Percentiles rank a stretch among this genome's conserved stretches.
These are phyloP conservation scores for Tragelaphus strepsiceros DNA, from an alignment of 2,113 vertebrate genomes.

Conservation along the genomic window DNA sequence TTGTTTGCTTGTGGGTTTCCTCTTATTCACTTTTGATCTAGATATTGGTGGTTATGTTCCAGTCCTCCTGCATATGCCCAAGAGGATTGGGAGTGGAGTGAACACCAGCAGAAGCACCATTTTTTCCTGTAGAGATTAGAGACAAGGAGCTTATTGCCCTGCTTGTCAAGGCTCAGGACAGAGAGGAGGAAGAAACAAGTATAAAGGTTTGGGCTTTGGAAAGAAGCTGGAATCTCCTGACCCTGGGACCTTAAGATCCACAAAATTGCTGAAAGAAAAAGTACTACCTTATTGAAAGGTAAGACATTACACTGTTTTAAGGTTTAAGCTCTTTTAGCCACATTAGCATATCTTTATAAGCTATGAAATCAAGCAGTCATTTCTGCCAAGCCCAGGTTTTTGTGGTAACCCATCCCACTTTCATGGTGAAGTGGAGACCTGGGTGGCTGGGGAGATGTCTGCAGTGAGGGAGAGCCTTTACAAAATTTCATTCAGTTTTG, in stretches of 20 bases:
- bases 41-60: slow-evolving; percentile 73
- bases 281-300: slow-evolving; percentile 75
- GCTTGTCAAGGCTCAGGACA: slow-evolving; percentile 72
- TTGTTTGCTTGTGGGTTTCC: slow-evolving; percentile 68
- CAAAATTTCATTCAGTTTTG: neutral
- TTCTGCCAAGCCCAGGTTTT: neutral
- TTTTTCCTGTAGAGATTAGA: slow-evolving; percentile 71
- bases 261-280: slow-evolving; percentile 75
- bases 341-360: slow-evolving; percentile 30
- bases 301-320: slow-evolving; percentile 70
- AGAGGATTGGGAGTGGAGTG: slow-evolving; percentile 70
- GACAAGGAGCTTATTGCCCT: slow-evolving; percentile 63
- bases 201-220: slow-evolving; percentile 74
- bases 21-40: slow-evolving; percentile 71
- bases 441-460: neutral
- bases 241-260: slow-evolving; percentile 71
- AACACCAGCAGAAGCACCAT: slow-evolving; percentile 67
- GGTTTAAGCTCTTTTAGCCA: slow-evolving; percentile 62
- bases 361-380: neutral
- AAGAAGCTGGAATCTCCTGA: slow-evolving; percentile 74
- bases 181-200: slow-evolving; percentile 75
- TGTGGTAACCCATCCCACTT: neutral
- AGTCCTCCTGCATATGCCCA: slow-evolving; percentile 71
- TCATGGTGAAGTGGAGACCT: neutral
- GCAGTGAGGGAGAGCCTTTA: neutral